A percentile compares a stretch with the other conserved stretches of the same genome.
These are phyloP conservation scores for Sinocyclocheilus grahami DNA, from an alignment of 2,113 vertebrate genomes.

Conservation along the genomic window DNA sequence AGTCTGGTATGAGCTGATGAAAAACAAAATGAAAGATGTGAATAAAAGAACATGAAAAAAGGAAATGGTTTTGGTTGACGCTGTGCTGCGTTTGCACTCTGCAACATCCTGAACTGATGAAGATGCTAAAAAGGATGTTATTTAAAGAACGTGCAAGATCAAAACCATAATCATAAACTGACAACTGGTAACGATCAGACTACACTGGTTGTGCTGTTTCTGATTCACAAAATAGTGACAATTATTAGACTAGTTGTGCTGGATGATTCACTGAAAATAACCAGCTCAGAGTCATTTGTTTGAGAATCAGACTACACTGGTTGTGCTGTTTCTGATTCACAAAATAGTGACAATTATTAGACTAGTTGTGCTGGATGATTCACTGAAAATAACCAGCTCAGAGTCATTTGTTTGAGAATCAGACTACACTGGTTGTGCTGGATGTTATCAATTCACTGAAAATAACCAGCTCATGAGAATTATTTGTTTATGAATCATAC, in stretches of 20 bases:
- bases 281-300: not conserved
- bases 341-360: no score
- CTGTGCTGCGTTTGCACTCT: not conserved
- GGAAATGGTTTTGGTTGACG: conserved; percentile 6
- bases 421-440: not conserved
- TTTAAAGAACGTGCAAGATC: not conserved
- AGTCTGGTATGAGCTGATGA: no score
- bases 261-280: not conserved
- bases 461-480: not conserved
- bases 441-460: not conserved
- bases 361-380: no score
- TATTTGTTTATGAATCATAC: not conserved
- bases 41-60: not conserved
- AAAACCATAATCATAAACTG: not conserved
- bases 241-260: not conserved
- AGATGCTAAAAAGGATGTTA: not conserved
- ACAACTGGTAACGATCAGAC: not conserved
- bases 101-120: not conserved
- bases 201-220: not conserved
- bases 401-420: no score
- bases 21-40: not conserved
- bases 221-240: no score
- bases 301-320: not conserved
- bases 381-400: no score
- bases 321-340: not conserved